phyloP scores from a whole-genome alignment of 2,888 invertebrate species.

The Gerris lacustris region DNA sequence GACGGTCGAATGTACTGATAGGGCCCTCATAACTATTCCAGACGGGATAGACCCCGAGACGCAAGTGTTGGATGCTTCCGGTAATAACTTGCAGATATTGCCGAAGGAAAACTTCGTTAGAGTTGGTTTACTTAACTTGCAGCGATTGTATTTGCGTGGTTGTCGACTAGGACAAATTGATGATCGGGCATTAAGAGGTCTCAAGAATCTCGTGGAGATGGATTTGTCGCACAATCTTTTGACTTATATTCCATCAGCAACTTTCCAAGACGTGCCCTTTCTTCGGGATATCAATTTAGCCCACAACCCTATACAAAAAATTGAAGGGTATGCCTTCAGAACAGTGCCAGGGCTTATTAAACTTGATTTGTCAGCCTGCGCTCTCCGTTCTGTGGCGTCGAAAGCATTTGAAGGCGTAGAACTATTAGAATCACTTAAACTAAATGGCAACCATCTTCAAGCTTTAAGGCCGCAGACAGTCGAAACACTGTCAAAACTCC shows the following conservation, averaged over 20 bases:
- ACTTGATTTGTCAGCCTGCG: constrained; percentile 71
- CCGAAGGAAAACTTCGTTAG: constrained; percentile 69
- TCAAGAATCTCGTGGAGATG: constrained; percentile 79
- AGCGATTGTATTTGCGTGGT: constrained; percentile 69
- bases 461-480: constrained; percentile 59
- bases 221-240: constrained; percentile 76
- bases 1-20: constrained; percentile 79
- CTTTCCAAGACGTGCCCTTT: constrained; percentile 66
- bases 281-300: constrained; percentile 68
- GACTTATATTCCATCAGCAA: constrained; percentile 63
- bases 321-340: constrained; percentile 61
- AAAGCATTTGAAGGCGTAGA: constrained; percentile 65
- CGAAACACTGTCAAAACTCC: constrained; percentile 60
- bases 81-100: constrained; percentile 72
- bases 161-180: constrained; percentile 80
- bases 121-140: constrained; percentile 70
- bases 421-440: constrained; percentile 60
- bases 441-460: constrained; percentile 70
- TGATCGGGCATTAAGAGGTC: constrained; percentile 66
- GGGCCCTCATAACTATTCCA: constrained; percentile 70
- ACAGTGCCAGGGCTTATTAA: constrained; percentile 65
- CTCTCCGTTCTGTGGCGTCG: constrained; percentile 62
- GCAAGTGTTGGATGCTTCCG: constrained; percentile 80
- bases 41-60: constrained; percentile 76
- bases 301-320: constrained; percentile 68